Evolutionary conservation across 2,888 invertebrate species (phyloP).

Genomic region (Cryptus armator): DNA sequence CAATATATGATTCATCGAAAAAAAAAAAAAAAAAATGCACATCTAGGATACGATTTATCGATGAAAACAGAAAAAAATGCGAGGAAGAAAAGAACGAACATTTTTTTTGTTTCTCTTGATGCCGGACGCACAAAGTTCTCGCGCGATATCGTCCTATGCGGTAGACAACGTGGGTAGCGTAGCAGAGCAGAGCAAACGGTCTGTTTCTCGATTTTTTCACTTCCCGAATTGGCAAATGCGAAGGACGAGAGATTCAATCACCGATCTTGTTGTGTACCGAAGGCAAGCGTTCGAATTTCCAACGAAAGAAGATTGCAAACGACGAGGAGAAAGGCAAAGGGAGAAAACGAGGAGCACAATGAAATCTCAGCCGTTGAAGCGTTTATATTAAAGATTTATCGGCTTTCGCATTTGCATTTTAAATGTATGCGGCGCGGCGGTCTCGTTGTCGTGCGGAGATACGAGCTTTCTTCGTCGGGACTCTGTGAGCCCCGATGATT

Average conservation of each 20-base stretch:
- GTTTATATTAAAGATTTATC: constrained; percentile 77
- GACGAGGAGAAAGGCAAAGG: not conserved
- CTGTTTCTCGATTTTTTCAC: constrained; percentile 23
- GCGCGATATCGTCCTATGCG: too few relatives aligned
- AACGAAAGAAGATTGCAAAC: not conserved
- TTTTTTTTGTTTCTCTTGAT: constrained; percentile 6
- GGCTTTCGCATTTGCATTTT: constrained; percentile 80
- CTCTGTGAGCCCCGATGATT: not conserved
- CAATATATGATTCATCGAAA: constrained; percentile 55
- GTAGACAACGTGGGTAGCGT: not conserved
- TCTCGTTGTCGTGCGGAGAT: not conserved
- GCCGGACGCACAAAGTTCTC: too few relatives aligned
- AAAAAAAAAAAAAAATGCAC: constrained; percentile 19
- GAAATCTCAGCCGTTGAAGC: not conserved
- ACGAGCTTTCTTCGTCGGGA: not conserved
- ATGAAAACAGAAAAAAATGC: constrained; percentile 16
- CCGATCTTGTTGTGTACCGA: constrained; percentile 8
- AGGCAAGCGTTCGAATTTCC: not conserved
- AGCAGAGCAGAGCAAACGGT: not conserved
- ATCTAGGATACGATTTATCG: constrained; percentile 44
- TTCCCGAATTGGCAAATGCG: not conserved
- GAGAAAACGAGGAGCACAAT: not conserved
- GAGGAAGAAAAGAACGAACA: not conserved
- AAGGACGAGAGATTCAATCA: constrained; percentile 1
- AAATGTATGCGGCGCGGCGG: constrained; percentile 62